These are phyloP conservation scores for Anoplopoma fimbria DNA, from an alignment of 2,113 vertebrate genomes.

Conservation along the genomic window DNA sequence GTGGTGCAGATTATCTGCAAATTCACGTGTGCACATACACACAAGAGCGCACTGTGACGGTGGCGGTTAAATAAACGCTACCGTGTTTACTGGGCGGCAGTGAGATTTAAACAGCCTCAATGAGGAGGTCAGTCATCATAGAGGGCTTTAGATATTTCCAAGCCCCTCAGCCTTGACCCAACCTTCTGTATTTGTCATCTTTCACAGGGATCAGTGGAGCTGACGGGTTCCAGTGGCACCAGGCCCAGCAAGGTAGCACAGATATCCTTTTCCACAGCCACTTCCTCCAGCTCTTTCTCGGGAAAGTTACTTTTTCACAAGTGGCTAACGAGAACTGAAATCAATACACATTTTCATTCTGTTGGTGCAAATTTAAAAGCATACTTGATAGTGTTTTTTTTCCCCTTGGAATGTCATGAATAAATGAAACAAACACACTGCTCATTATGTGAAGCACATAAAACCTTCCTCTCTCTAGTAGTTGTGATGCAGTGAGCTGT, in stretches of 20 bases:
- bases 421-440: background rate
- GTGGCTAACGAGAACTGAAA: too few species aligned
- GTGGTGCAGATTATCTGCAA: background rate
- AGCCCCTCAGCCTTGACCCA: background rate
- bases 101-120: background rate
- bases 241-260: background rate
- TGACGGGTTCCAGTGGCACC: background rate
- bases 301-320: background rate
- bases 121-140: background rate
- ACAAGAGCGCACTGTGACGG: background rate
- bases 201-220: too few species aligned
- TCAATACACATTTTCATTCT: background rate
- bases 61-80: conserved; percentile 16
- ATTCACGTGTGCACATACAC: background rate
- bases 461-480: background rate
- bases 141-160: conserved; percentile 4
- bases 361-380: background rate
- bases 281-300: too few species aligned
- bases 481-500: background rate
- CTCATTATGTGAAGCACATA: background rate
- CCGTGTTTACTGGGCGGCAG: background rate
- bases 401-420: background rate
- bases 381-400: background rate
- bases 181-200: too few species aligned
- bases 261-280: background rate